Evolutionary conservation across 2,888 invertebrate species (phyloP), one percentile per base, ranked within the genome.

Genomic region (Eristalinus sepulchralis): DNA sequence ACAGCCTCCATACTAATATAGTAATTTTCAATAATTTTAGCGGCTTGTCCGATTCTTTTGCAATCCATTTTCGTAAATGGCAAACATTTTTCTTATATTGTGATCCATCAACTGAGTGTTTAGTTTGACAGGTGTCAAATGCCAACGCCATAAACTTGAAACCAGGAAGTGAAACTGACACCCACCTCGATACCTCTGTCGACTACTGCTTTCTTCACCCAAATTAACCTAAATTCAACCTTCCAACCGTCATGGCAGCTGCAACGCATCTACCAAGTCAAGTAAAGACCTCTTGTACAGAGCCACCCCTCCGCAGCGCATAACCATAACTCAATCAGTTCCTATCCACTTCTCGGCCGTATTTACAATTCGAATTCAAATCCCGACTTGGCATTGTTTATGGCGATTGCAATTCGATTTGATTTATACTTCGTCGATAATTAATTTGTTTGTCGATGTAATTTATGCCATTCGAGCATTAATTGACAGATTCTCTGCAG

Each of bases 391-490:
- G 77, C 85, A 88, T 88, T 85, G 83, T 88, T 88, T 88, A 88
- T 88, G 85, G 85, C 72, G 72, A 88, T 88, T 83, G 67, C 88
- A 88, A 88, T 81, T 88, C 86, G 76, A 88, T 88, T 88, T 88
- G 88, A 88, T 88, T 88, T 88, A 88, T 88, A 73, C 77, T 82
- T 75, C 53, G 67, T 22, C 57, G 78, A 78, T 88, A 88, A 88
- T 88, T 88, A 88, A 88, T 88, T 88, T 88, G 88, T 88, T 88
- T 88, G 71, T 76, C 78, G 72, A 78, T 62, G 72, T 88, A 83
- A 88, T 88, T 88, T 88, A 88, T 88, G 81, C 77, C 81, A 66
- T 62, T 83, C 83, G 75, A 78, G 39, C 76, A 62, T 77, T 83
- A 88, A 86, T 83, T 88, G 88, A 86, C 88, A 88, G 85, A 88